phyloP scores from a whole-genome alignment of 2,797 vertebrate genomes.

The Cossypha dichroa region DNA sequence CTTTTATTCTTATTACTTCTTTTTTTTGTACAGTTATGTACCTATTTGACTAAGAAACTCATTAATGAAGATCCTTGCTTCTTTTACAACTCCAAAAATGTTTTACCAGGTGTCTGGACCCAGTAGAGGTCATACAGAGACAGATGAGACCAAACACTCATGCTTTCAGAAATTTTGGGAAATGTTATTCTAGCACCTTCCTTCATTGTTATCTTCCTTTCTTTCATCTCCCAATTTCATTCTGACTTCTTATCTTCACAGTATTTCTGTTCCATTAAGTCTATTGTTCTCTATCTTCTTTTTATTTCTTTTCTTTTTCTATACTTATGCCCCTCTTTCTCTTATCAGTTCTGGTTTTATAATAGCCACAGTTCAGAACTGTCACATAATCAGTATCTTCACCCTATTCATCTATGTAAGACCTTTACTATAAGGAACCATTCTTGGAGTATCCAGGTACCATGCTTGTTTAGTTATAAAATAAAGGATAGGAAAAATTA shows the following conservation, averaged over 20 bases:
- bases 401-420: background rate
- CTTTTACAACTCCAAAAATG: background rate
- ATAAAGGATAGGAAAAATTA: background rate
- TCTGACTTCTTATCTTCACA: conserved; percentile 7
- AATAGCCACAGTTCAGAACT: background rate
- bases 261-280: background rate
- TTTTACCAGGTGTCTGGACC: background rate
- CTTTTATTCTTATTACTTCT: background rate
- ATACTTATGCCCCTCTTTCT: background rate
- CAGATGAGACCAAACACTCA: background rate
- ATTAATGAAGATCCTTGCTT: background rate
- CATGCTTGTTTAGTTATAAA: background rate
- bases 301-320: background rate
- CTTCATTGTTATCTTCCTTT: conserved; percentile 7
- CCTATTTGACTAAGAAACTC: background rate
- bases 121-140: background rate
- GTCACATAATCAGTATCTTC: background rate
- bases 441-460: background rate
- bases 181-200: background rate
- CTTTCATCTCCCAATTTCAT: conserved; percentile 11
- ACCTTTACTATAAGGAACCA: background rate
- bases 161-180: background rate
- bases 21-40: background rate
- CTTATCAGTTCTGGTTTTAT: background rate
- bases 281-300: background rate